Conservation (phyloP, 2,888 invertebrate genomes). For the Volucella inflata region DNA sequence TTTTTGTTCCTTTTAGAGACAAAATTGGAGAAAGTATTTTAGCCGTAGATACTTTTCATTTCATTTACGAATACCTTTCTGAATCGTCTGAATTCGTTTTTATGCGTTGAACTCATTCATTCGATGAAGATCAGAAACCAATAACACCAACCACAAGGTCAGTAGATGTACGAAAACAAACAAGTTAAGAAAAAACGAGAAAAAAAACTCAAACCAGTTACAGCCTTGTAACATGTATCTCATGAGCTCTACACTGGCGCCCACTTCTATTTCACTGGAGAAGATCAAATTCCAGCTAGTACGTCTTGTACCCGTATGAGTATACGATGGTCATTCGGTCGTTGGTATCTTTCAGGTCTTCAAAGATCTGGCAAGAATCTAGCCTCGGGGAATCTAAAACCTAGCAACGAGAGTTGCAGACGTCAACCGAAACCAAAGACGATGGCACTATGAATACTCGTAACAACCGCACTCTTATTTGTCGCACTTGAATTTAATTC, state of each 20-base stretch:
- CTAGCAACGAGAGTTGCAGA: neutral
- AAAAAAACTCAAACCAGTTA: constrained; percentile 17
- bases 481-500: constrained; percentile 24
- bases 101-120: constrained; percentile 6
- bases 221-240: neutral
- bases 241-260: neutral
- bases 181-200: neutral
- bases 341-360: neutral
- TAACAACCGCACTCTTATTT: constrained; percentile 12
- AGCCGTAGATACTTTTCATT: constrained; percentile 7
- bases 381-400: constrained; percentile 9
- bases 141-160: constrained; percentile 19
- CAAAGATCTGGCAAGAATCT: neutral
- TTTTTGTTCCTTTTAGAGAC: neutral
- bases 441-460: neutral
- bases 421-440: neutral
- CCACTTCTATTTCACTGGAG: constrained; percentile 1
- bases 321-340: neutral
- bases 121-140: constrained; percentile 21
- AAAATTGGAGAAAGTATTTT: constrained; percentile 16
- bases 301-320: neutral
- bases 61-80: neutral
- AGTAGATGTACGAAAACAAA: neutral
- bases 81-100: neutral
- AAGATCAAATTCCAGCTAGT: constrained; percentile 24